Conservation (phyloP, 2,888 invertebrate species). For the Exocentrus adspersus region DNA sequence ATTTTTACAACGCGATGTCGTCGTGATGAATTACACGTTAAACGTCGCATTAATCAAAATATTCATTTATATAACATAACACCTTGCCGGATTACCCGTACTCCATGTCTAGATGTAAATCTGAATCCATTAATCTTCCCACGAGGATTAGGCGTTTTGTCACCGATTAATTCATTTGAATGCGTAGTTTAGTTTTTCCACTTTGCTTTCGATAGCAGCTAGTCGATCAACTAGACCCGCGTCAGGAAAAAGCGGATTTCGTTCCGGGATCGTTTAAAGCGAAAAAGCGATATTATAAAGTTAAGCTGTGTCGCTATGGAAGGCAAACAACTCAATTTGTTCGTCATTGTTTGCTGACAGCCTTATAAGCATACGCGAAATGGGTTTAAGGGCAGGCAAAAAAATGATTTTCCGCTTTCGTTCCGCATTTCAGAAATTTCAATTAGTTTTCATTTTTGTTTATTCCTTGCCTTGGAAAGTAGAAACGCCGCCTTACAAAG, state of each 20-base stretch:
- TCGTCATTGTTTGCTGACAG: slow-evolving; percentile 20
- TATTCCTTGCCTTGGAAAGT: too few species aligned
- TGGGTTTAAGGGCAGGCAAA: slow-evolving; percentile 12
- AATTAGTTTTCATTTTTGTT: slow-evolving; percentile 6
- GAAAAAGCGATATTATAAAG: slow-evolving; percentile 6
- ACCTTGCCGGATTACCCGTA: not conserved
- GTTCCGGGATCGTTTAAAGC: slow-evolving; percentile 9
- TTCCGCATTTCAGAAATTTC: too few species aligned
- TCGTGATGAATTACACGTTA: not conserved
- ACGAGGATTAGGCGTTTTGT: not conserved
- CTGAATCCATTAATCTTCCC: not conserved
- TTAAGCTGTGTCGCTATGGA: slow-evolving; percentile 8
- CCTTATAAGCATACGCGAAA: slow-evolving; percentile 11
- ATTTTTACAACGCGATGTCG: not conserved
- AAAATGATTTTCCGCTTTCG: slow-evolving; percentile 14
- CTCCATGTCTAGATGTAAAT: not conserved
- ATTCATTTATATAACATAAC: not conserved
- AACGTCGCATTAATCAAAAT: not conserved
- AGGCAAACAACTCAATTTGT: slow-evolving; percentile 26
- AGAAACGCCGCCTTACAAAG: too few species aligned
- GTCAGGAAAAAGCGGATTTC: slow-evolving; percentile 6
- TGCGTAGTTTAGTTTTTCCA: too few species aligned
- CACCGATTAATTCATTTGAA: not conserved
- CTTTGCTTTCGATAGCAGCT: too few species aligned
- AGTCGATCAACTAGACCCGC: not conserved